phyloP scores from a whole-genome alignment of 2,888 invertebrate species.

The Plebejus melissa region DNA sequence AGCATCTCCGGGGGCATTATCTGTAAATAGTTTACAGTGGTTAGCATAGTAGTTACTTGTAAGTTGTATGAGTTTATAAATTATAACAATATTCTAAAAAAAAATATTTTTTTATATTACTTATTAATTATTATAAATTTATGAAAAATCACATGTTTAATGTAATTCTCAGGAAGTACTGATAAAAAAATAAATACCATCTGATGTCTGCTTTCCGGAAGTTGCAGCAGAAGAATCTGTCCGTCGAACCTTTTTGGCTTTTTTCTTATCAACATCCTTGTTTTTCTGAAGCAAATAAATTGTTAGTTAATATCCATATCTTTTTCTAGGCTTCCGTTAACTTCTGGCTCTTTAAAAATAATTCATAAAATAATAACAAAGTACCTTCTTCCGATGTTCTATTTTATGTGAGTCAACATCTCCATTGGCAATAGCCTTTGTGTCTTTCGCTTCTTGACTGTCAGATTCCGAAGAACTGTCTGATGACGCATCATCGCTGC shows the following conservation, averaged over 20 bases:
- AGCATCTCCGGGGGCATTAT: slow-evolving; percentile 56
- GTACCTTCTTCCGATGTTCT: slow-evolving; percentile 69
- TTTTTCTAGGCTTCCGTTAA: background rate
- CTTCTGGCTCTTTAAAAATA: background rate
- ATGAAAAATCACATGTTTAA: background rate
- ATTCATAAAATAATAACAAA: background rate
- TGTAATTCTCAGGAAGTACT: background rate
- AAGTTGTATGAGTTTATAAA: background rate
- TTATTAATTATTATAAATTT: background rate
- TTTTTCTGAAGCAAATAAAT: slow-evolving; percentile 55
- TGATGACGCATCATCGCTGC: slow-evolving; percentile 63
- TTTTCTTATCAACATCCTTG: slow-evolving; percentile 62
- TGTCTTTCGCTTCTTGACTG: slow-evolving; percentile 59
- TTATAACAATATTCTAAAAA: background rate
- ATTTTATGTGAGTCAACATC: slow-evolving; percentile 56
- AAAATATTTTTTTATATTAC: background rate
- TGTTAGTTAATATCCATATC: background rate
- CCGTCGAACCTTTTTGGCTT: slow-evolving; percentile 60
- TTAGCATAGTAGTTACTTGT: background rate
- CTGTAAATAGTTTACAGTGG: slow-evolving; percentile 40
- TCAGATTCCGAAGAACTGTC: slow-evolving; percentile 64
- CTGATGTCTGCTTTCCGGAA: slow-evolving; percentile 70
- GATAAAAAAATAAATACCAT: slow-evolving; percentile 47
- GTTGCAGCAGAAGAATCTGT: slow-evolving; percentile 69
- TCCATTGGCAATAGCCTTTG: slow-evolving; percentile 55